Percentiles rank a stretch among this genome's conserved stretches.
phyloP scores from a whole-genome alignment of 2,888 invertebrate species.

The Iphiclides podalirius region DNA sequence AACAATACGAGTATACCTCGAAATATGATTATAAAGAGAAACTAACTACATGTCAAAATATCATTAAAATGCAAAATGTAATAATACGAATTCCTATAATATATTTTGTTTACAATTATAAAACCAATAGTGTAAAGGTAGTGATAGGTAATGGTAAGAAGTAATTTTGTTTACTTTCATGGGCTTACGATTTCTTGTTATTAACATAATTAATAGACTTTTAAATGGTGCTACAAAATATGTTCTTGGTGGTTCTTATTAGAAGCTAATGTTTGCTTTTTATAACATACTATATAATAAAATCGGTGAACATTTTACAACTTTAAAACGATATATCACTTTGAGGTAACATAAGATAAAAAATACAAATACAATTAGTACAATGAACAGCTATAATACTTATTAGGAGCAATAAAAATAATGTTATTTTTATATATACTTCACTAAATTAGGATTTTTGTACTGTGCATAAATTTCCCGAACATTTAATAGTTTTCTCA shows the following conservation, averaged over 20 bases:
- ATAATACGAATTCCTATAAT: no score
- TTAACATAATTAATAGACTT: no score
- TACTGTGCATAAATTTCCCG: background rate
- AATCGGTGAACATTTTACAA: background rate
- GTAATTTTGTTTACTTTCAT: no score
- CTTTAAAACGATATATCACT: background rate
- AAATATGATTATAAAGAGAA: no score
- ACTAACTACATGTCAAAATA: no score
- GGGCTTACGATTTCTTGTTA: background rate
- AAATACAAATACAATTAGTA: slow-evolving; percentile 23
- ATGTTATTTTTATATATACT: background rate
- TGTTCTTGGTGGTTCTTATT: slow-evolving; percentile 8
- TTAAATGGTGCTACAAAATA: no score
- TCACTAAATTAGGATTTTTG: background rate
- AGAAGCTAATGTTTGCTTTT: slow-evolving; percentile 2
- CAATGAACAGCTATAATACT: slow-evolving; percentile 8
- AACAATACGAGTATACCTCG: no score
- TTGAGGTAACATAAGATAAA: background rate
- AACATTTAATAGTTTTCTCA: background rate
- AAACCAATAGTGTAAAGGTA: no score
- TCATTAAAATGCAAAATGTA: no score
- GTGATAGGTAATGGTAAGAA: no score
- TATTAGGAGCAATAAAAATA: background rate
- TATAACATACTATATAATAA: slow-evolving; percentile 11
- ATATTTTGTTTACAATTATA: no score